Conservation (phyloP, 2,888 invertebrate species). For the Cephus rjabovi region DNA sequence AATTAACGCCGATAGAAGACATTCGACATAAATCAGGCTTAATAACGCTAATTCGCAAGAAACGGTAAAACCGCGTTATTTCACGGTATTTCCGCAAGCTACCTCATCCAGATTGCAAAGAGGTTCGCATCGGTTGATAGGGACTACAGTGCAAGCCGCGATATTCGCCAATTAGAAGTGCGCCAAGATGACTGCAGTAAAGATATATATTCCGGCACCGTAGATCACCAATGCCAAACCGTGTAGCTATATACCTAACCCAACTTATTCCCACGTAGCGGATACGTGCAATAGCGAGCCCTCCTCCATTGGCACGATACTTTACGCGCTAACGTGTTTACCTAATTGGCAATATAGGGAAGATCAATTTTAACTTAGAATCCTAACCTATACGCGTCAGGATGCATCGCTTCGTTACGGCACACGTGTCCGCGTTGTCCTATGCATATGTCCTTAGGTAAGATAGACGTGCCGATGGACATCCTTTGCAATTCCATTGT, state of each 20-base stretch:
- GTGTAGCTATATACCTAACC: neutral
- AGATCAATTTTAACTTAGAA: neutral
- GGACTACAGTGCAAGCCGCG: neutral
- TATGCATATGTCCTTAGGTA: neutral
- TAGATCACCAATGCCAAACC: neutral
- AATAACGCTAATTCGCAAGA: slow-evolving; percentile 22
- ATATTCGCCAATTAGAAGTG: neutral
- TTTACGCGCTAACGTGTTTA: neutral
- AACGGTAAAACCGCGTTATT: neutral
- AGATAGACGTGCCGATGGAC: neutral
- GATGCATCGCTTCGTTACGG: neutral
- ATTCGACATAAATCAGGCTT: slow-evolving; percentile 26
- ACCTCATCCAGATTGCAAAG: neutral
- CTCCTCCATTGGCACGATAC: neutral
- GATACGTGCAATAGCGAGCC: neutral
- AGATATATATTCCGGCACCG: neutral
- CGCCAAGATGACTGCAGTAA: neutral
- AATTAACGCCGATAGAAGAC: slow-evolving; percentile 26
- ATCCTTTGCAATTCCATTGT: neutral
- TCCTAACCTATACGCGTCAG: neutral
- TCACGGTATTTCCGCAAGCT: neutral
- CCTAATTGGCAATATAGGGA: neutral
- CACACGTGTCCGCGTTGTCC: neutral
- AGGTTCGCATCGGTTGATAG: neutral
- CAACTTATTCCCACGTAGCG: neutral